Percentiles rank a stretch among this genome's conserved stretches.
phyloP scores from a whole-genome alignment of 2,888 invertebrate genomes.

The Oligia latruncula region DNA sequence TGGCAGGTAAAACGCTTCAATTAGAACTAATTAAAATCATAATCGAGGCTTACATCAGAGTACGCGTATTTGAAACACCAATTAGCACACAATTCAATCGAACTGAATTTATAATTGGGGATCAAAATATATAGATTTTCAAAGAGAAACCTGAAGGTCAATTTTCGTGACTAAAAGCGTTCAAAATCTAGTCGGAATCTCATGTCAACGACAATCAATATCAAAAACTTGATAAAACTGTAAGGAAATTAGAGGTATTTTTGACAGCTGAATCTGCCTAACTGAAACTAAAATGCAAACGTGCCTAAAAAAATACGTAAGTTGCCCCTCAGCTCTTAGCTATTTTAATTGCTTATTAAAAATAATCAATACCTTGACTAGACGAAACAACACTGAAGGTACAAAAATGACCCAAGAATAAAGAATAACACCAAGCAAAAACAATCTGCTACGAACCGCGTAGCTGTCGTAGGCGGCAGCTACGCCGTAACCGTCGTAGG shows the following conservation, averaged over 20 bases:
- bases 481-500: slow-evolving; percentile 33
- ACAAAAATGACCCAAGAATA: neutral
- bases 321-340: neutral
- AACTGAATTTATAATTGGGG: neutral
- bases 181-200: no score
- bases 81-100: neutral
- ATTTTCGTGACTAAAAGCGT: no score
- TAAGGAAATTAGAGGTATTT: neutral
- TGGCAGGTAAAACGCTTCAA: slow-evolving; percentile 2
- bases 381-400: neutral
- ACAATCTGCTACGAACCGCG: slow-evolving; percentile 29
- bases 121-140: neutral
- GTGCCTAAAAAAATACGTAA: neutral
- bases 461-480: slow-evolving; percentile 18
- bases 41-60: neutral
- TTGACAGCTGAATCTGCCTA: neutral
- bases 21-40: slow-evolving; percentile 12
- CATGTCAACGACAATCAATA: no score
- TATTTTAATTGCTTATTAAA: neutral
- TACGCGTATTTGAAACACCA: neutral
- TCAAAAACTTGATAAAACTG: no score
- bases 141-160: neutral
- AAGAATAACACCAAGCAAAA: slow-evolving; percentile 5
- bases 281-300: neutral
- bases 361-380: neutral